Evolutionary conservation across 2,113 vertebrate genomes (phyloP).

Genomic region (Corvus moneduloides): DNA sequence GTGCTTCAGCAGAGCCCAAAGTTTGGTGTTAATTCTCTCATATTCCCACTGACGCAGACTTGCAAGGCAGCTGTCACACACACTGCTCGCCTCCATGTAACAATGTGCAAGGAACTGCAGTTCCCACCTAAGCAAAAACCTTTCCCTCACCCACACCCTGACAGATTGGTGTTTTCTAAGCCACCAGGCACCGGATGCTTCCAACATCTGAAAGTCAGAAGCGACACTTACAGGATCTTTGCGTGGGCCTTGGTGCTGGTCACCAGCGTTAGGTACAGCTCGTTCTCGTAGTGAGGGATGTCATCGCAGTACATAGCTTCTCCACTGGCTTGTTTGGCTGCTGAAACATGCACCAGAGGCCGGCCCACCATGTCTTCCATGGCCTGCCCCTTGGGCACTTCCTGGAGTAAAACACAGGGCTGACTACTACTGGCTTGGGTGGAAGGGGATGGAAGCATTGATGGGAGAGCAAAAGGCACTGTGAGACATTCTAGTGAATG

Average conservation of each 20-base stretch:
- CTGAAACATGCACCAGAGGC: slow-evolving; percentile 88
- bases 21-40: background rate
- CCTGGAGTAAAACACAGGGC: slow-evolving; percentile 71
- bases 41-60: background rate
- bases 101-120: background rate
- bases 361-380: slow-evolving; percentile 85
- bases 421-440: background rate
- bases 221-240: slow-evolving; percentile 82
- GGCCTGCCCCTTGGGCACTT: slow-evolving; percentile 81
- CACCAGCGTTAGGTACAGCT: slow-evolving; percentile 85
- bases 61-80: background rate
- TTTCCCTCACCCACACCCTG: background rate
- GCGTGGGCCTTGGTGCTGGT: slow-evolving; percentile 90
- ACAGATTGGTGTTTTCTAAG: background rate
- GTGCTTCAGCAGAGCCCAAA: background rate
- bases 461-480: background rate
- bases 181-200: background rate
- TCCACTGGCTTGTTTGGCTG: slow-evolving; percentile 88
- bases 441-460: background rate
- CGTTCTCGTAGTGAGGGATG: slow-evolving; percentile 86
- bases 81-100: background rate
- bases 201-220: background rate
- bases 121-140: background rate
- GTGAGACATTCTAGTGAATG: background rate
- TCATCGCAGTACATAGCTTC: slow-evolving; percentile 95